Base-by-base conservation (phyloP, 37 sponge, comb jelly and placozoan genomes). In the Lycopodina hypogea region DNA sequence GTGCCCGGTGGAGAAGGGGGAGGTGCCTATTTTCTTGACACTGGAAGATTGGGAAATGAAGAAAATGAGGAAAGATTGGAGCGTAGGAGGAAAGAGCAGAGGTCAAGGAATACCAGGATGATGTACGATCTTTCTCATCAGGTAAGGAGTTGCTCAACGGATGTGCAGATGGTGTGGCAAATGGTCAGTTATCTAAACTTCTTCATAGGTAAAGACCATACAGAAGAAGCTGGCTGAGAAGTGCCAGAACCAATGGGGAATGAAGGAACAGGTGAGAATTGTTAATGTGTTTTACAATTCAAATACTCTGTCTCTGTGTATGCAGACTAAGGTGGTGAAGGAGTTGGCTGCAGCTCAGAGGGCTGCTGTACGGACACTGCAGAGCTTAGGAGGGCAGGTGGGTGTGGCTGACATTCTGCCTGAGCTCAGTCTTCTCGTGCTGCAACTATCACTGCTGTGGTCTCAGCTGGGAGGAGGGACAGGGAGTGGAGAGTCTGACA, bases 81-180 rank as follows among this genome's bases (percentile, higher is more conserved):
- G 15, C 52, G 71, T n/a, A 75, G 78, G 40, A 74, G 32, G 22
- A 65, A 69, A n/a, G 90, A 81, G 37, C 90, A 81, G 52, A 24
- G 48, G 18, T 62, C 66, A 19, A 77, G 82, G 55, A 90, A 70
- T 51, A 48, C 68, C 26, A 68, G 90, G 30, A 65, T 73, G 68
- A 38, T 90, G 24, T 90, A 90, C 60, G 67, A 84, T 42, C 74
- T 90, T 35, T 56, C 80, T 42, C 90, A 84, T 2, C 80, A 86
- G 87, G 81, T 85, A n/a, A 26, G 68, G 1, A 2, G 65, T 48
- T 42, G 35, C 2, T 36, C 9, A 45, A 9, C 9, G 9, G 48
- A 12, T 12, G 48, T 45, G 8, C 48, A 45, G 48, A 18, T 70
- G 41, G 35, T 37, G 21, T 58, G 23, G 26, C 18, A 58, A 58